Conservation (phyloP, 2,888 invertebrate genomes). For the Leptothorax acervorum region DNA sequence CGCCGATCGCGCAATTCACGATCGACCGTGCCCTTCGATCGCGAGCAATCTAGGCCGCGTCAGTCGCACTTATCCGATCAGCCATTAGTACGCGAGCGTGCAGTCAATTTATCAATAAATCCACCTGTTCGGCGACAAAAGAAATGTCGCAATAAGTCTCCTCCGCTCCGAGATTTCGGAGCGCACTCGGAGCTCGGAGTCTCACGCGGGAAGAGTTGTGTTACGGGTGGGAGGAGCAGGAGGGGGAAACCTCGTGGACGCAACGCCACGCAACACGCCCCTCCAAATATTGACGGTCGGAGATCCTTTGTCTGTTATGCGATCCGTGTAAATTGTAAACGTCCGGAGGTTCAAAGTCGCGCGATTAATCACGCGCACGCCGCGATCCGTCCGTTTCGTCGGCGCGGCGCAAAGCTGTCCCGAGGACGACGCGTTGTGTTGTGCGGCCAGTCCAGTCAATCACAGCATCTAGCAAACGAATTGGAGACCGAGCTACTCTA, state of each 20-base stretch:
- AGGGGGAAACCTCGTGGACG: neutral
- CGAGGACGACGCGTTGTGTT: neutral
- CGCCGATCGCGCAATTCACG: neutral
- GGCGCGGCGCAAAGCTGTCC: too few relatives aligned
- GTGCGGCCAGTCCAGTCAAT: neutral
- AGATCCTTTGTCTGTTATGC: neutral
- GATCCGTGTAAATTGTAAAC: constrained; percentile 3
- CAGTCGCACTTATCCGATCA: constrained; percentile 34
- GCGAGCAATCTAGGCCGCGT: constrained; percentile 32
- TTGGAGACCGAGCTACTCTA: neutral
- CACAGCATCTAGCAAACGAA: neutral
- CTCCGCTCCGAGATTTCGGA: neutral
- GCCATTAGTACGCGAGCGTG: constrained; percentile 1
- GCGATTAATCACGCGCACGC: constrained; percentile 65
- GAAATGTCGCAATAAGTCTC: neutral
- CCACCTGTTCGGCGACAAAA: constrained; percentile 24
- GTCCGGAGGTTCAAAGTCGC: constrained; percentile 50
- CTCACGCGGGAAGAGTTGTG: neutral
- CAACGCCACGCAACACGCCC: neutral
- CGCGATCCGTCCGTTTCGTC: constrained; percentile 50
- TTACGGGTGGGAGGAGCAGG: too few relatives aligned
- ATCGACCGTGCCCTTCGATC: constrained; percentile 48
- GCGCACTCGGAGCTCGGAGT: neutral
- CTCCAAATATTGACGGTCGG: neutral
- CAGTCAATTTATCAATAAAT: constrained; percentile 42